Percentiles rank a stretch among this genome's conserved stretches.
Conservation (phyloP, 2,888 invertebrate species). For the Machimus rusticus region DNA sequence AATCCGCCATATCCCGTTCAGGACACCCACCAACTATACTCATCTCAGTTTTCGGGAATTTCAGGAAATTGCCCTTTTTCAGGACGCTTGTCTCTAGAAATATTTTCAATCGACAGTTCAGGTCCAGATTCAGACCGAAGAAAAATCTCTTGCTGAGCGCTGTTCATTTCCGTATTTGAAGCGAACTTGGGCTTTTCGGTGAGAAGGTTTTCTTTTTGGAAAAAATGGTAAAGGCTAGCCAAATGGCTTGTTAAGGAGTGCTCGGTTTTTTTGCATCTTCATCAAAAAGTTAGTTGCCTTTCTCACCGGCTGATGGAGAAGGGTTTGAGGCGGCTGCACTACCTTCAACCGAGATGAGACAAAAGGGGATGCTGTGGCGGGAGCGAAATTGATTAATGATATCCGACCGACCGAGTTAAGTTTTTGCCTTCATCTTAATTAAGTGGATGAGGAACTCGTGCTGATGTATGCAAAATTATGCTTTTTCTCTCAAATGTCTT, state of each 20-base stretch:
- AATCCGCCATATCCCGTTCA: background rate
- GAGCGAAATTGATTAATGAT: constrained; percentile 39
- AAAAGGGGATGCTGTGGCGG: background rate
- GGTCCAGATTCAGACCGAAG: background rate
- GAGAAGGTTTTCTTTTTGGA: background rate
- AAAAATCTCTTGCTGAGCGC: background rate
- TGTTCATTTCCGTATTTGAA: background rate
- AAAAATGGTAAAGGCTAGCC: background rate
- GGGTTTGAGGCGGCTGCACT: background rate
- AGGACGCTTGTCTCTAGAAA: background rate
- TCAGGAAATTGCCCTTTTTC: background rate
- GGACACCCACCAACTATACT: background rate
- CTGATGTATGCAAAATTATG: constrained; percentile 35
- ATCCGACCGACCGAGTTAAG: constrained; percentile 29
- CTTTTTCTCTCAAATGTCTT: background rate
- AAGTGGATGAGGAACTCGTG: constrained; percentile 31
- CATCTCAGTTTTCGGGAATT: background rate
- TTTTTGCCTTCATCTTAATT: constrained; percentile 37
- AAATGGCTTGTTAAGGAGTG: background rate
- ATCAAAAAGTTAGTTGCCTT: constrained; percentile 6
- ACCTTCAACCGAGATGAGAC: background rate
- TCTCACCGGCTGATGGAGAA: background rate
- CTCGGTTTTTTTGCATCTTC: constrained; percentile 9
- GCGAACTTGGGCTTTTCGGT: background rate
- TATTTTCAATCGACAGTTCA: background rate